phyloP scores from a whole-genome alignment of 1,140 invertebrate species.

The Melitaea cinxia region DNA sequence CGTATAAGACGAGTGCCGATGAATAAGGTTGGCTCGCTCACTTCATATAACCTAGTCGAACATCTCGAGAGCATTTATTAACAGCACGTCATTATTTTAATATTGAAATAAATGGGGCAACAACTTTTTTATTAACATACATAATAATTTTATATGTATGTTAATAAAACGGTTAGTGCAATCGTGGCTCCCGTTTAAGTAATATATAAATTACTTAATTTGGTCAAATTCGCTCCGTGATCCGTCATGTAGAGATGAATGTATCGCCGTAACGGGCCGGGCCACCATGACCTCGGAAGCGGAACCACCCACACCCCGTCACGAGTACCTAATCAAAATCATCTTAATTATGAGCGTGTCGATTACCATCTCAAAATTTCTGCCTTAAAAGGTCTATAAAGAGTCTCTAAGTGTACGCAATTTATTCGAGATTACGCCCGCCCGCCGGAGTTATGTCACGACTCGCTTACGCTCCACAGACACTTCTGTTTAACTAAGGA shows the following conservation, averaged over 20 bases:
- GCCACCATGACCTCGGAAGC: slow-evolving; percentile 69
- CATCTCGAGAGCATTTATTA: slow-evolving; percentile 26
- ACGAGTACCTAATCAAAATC: slow-evolving; percentile 63
- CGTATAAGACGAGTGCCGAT: slow-evolving; percentile 39
- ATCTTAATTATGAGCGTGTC: slow-evolving; percentile 80
- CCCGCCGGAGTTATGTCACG: slow-evolving; percentile 72
- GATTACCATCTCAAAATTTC: slow-evolving; percentile 80
- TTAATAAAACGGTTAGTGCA: not conserved
- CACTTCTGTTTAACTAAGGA: slow-evolving; percentile 68
- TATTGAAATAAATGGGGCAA: no score
- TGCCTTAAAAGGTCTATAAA: slow-evolving; percentile 81
- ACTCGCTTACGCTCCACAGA: slow-evolving; percentile 56
- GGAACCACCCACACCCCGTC: slow-evolving; percentile 76
- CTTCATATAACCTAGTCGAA: slow-evolving; percentile 22
- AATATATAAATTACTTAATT: slow-evolving; percentile 13
- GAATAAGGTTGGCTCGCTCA: slow-evolving; percentile 17
- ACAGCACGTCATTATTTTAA: no score
- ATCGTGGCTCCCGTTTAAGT: not conserved
- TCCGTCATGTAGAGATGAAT: slow-evolving; percentile 47
- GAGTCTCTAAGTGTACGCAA: slow-evolving; percentile 78
- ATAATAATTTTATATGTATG: not conserved
- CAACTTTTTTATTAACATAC: no score
- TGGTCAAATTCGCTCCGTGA: slow-evolving; percentile 10
- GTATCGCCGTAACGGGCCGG: slow-evolving; percentile 49
- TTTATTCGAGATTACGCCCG: slow-evolving; percentile 76